Base-by-base conservation (phyloP, 1,140 invertebrate genomes). In the Chrysopa pallens region DNA sequence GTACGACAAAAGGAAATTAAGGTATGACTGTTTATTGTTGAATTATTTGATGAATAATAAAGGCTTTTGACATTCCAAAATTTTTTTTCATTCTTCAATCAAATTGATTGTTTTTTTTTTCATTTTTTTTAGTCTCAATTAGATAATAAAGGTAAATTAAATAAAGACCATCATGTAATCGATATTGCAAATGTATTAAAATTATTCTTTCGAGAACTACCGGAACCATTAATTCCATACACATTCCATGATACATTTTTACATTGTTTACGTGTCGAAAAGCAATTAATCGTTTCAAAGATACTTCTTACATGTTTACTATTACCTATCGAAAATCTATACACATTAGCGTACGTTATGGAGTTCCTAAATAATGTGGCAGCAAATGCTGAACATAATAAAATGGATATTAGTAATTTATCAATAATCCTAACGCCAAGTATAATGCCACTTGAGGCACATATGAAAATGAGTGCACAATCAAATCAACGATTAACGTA, bases 141-240 rank as follows among this genome's bases (percentile, higher is more conserved):
- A n/a, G 76, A 84, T 53, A 69, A 62, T 41, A 80, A 78, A 13
- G 70, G 68, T 23, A 62, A 59, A 40, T 62, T 81, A 23, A 69
- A 70, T 17, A 69, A 75, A 14, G 70, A 74, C 3, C 68, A 76
- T 53, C 73, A 84, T 57, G 74, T 80, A 1, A 74, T 84, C 50
- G 86, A 91, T 66, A 73, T 88, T 8, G 82, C 85, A 6, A 80
- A 74, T 61, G 71, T 86, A 36, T 61, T 91, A 8, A 91, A 90
- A 55, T 73, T 78, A 36, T 90, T 88, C 54, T 74, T 90, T 35
- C 64, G 85, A 39, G 74, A 80, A 51, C 59, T 90, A 28, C 85
- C 85, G 6, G 84, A 89, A 47, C 84, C 86, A 3, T 62, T 90
- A 11, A 79, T 91, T 43, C 76, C 78, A 1, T 62, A 69, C 63